Evolutionary conservation across 2,888 invertebrate species (phyloP).

Genomic region (Coelogynopora nodosa): DNA sequence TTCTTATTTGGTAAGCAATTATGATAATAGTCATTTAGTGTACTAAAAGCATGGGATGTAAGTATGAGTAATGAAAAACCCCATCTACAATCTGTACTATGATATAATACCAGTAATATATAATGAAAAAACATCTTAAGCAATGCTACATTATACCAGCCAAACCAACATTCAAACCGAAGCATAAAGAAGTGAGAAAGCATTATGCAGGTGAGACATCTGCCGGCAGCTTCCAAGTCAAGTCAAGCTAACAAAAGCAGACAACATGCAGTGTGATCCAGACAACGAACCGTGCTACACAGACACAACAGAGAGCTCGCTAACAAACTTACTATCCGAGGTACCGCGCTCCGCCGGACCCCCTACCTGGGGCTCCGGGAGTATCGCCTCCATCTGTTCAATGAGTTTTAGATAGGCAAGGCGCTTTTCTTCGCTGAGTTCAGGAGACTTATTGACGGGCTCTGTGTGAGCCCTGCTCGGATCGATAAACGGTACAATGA

Average conservation of each 20-base stretch:
- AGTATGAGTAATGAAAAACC: no score
- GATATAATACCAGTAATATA: no score
- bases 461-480: neutral
- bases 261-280: neutral
- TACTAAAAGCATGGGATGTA: no score
- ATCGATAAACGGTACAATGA: slow-evolving; percentile 17
- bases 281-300: no score
- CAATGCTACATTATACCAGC: no score
- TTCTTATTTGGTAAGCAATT: no score
- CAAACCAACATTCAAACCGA: no score
- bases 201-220: neutral
- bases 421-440: neutral
- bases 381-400: slow-evolving; percentile 18
- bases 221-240: neutral
- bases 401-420: neutral
- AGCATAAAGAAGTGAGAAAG: no score
- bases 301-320: no score
- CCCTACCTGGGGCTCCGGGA: neutral
- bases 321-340: neutral
- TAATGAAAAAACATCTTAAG: no score
- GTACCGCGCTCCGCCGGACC: neutral
- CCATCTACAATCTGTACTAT: no score
- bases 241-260: neutral
- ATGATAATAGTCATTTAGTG: no score
- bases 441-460: neutral